These are phyloP conservation scores for Carassius gibelio DNA, from an alignment of 2,113 vertebrate genomes.

Conservation along the genomic window DNA sequence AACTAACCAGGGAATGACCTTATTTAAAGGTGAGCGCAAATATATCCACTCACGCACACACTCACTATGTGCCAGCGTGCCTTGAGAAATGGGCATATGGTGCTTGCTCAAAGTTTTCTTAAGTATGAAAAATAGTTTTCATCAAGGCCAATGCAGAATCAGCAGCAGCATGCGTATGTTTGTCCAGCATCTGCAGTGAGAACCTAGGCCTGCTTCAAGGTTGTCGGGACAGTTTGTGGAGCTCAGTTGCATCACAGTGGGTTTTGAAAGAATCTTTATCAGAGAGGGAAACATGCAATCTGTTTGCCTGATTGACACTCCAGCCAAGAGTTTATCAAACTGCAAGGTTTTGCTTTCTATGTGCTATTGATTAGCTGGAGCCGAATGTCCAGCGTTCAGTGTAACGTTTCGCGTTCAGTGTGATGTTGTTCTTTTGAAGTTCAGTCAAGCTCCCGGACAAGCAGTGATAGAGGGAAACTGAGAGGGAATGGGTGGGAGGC, in stretches of 20 bases:
- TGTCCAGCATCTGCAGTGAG: conserved; percentile 80
- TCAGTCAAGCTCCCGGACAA: conserved; percentile 71
- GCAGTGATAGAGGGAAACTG: conserved; percentile 58
- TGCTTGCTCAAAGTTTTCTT: conserved; percentile 55
- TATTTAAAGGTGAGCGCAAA: conserved; percentile 42
- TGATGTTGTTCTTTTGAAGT: conserved; percentile 85
- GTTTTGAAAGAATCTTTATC: conserved; percentile 90
- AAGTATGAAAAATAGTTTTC: conserved; percentile 54
- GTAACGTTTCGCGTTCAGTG: conserved; percentile 80
- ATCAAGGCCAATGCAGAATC: conserved; percentile 72
- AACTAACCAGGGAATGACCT: conserved; percentile 21
- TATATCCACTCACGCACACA: conserved; percentile 41
- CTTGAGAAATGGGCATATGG: conserved; percentile 61
- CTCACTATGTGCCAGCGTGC: conserved; percentile 36
- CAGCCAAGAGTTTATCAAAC: conserved; percentile 85
- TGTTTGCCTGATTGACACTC: conserved; percentile 86
- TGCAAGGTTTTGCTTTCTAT: conserved; percentile 83
- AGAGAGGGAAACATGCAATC: conserved; percentile 85
- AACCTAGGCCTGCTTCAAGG: conserved; percentile 81
- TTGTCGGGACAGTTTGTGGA: conserved; percentile 81
- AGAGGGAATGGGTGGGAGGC: conserved; percentile 33
- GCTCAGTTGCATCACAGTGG: conserved; percentile 86
- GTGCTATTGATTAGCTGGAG: conserved; percentile 86
- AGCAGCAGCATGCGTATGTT: conserved; percentile 79
- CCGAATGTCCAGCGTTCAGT: conserved; percentile 86